Evolutionary conservation across 1,140 invertebrate genomes (phyloP).

Genomic region (Grapholita molesta): DNA sequence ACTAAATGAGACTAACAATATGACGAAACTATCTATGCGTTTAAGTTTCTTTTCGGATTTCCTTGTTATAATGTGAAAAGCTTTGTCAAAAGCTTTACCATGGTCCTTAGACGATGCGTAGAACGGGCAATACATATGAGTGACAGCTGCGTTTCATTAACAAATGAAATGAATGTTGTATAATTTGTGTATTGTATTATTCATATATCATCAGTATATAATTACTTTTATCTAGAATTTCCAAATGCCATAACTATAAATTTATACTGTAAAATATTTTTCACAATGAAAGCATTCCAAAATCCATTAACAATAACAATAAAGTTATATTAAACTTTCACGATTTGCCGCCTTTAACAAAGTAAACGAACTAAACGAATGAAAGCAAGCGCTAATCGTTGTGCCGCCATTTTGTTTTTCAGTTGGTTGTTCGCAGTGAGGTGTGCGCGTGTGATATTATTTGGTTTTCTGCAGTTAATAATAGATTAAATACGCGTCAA

Average conservation of each 20-base stretch:
- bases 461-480: slow-evolving; percentile 42
- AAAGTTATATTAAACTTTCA: neutral
- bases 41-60: neutral
- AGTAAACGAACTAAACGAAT: neutral
- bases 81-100: neutral
- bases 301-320: neutral
- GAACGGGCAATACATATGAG: neutral
- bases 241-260: neutral
- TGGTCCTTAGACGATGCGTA: neutral
- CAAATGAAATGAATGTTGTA: neutral
- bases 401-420: slow-evolving; percentile 71
- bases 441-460: slow-evolving; percentile 48
- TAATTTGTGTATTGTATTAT: neutral
- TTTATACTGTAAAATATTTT: neutral
- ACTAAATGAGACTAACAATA: no score
- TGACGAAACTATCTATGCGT: no score
- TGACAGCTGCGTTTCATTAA: neutral
- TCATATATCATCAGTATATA: no score
- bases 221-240: neutral
- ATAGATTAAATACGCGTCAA: slow-evolving; percentile 56
- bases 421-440: slow-evolving; percentile 39
- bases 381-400: slow-evolving; percentile 16
- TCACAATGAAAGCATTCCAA: neutral
- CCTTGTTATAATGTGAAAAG: neutral
- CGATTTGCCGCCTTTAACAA: neutral